phyloP scores from a whole-genome alignment of 2,888 invertebrate species.

The Mantis religiosa region DNA sequence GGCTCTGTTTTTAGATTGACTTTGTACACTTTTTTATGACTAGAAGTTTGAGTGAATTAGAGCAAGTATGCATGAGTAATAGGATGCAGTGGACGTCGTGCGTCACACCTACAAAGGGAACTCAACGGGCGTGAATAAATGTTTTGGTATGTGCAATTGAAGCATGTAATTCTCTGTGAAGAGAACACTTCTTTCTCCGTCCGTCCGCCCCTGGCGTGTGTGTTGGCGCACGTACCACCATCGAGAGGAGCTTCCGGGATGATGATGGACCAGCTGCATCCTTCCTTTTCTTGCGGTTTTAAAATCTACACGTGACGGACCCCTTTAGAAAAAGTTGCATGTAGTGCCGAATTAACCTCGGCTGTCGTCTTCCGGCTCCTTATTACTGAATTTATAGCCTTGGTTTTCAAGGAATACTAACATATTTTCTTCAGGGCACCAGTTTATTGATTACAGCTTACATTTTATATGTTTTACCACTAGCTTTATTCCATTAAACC shows the following conservation, averaged over 20 bases:
- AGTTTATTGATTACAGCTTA: no score
- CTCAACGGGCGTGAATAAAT: slow-evolving; percentile 17
- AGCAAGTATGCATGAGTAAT: slow-evolving; percentile 14
- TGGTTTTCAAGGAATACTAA: no score
- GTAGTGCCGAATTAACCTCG: no score
- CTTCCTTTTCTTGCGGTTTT: background rate
- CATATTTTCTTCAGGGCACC: no score
- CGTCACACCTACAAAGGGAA: slow-evolving; percentile 13
- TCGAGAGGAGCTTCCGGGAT: background rate
- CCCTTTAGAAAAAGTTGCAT: background rate
- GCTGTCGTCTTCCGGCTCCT: no score
- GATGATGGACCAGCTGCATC: background rate
- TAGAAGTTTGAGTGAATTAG: slow-evolving; percentile 4
- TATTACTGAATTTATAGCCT: no score
- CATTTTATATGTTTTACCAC: no score
- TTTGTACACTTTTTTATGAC: slow-evolving; percentile 2
- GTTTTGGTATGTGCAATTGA: slow-evolving; percentile 23
- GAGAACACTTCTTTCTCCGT: background rate
- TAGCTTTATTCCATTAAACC: no score
- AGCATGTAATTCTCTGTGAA: slow-evolving; percentile 18
- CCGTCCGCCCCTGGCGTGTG: background rate
- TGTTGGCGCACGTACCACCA: background rate
- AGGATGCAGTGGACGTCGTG: background rate
- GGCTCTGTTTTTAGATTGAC: slow-evolving; percentile 15
- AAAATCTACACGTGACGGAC: background rate